Percentiles rank a stretch among this genome's conserved stretches.
These are phyloP conservation scores for Fregetta grallaria DNA, from an alignment of 2,113 vertebrate species.

Conservation along the genomic window DNA sequence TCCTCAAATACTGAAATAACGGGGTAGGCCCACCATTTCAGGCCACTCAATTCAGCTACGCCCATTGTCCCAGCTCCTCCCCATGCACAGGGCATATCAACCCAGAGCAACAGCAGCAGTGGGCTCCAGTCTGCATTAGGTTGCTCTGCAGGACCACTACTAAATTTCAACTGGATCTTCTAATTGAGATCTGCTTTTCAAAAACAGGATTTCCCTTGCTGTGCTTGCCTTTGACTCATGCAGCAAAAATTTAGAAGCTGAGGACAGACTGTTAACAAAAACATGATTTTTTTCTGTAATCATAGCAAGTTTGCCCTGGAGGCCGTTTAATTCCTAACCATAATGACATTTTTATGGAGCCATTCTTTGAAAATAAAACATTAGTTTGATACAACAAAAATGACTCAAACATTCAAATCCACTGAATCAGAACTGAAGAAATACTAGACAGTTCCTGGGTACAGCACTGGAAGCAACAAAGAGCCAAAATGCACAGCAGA, in stretches of 20 bases:
- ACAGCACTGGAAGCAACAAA: neutral
- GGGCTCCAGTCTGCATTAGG: neutral
- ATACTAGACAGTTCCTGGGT: neutral
- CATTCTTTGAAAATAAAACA: neutral
- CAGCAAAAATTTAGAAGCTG: neutral
- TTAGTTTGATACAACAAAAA: neutral
- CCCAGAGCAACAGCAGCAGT: neutral
- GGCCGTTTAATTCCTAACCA: neutral
- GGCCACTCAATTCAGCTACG: neutral
- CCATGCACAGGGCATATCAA: neutral
- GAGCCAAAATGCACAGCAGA: neutral
- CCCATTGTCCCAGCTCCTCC: neutral
- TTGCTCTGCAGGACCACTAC: neutral
- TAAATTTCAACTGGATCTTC: neutral
- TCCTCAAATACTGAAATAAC: neutral
- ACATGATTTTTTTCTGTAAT: neutral
- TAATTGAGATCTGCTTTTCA: neutral
- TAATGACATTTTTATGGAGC: neutral
- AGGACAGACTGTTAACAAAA: neutral
- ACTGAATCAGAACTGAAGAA: neutral
- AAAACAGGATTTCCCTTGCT: neutral
- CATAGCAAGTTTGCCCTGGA: neutral
- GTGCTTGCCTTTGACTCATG: neutral
- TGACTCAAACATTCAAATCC: neutral
- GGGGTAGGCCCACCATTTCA: neutral